Percentiles rank a stretch among this genome's conserved stretches.
phyloP scores from a whole-genome alignment of 1,140 invertebrate species.

The Platorchestia sp. region DNA sequence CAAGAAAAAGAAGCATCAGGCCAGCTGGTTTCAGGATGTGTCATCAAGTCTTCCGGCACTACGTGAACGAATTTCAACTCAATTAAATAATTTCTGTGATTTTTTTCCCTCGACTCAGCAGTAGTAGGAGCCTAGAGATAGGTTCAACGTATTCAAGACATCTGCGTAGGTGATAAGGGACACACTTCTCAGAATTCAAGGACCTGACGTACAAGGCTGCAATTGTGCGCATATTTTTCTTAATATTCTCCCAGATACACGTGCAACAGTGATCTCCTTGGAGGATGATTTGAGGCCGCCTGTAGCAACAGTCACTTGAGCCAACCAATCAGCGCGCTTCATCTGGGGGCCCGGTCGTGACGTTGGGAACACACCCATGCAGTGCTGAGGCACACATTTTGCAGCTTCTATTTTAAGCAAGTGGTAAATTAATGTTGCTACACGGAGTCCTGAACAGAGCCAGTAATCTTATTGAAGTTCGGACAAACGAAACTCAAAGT shows the following conservation, averaged over 20 bases:
- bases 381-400: not conserved
- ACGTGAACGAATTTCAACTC: not conserved
- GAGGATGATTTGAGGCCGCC: not conserved
- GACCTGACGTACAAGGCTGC: not conserved
- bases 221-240: not conserved
- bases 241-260: not conserved
- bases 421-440: not conserved
- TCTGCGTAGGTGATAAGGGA: not conserved
- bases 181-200: not conserved
- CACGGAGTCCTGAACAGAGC: not conserved
- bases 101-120: not conserved
- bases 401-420: not conserved
- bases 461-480: not conserved
- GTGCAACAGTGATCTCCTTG: not conserved
- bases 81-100: not conserved
- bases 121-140: not conserved
- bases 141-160: not conserved
- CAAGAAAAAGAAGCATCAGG: not conserved
- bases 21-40: not conserved
- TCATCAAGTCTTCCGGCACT: not conserved
- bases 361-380: not conserved
- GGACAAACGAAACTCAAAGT: not conserved
- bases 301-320: not conserved
- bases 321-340: not conserved
- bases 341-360: not conserved